Evolutionary conservation across 1,140 invertebrate species (phyloP), one percentile per base, ranked within the genome.

Genomic region (Drosophila pectinifera): DNA sequence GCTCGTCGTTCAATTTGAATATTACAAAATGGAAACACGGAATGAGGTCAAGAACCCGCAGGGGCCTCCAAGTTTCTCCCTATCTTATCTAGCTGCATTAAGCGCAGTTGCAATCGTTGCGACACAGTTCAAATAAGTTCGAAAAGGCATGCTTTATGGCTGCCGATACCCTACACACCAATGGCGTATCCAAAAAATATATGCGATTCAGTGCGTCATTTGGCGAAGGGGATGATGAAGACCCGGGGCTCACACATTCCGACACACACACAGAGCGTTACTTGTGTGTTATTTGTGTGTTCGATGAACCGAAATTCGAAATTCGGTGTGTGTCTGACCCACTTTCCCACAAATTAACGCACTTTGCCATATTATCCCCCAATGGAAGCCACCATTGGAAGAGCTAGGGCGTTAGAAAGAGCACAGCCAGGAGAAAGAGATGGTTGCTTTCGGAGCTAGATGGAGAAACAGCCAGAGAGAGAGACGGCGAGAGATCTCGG

Each of bases 221-320:
- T 80, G 26, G 16, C 22, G 10, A 56, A 34, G 38, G 53, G 56
- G 18, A 53, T 36, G 24, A 39, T 10, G 28, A 24, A 13, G 41
- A 42, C 13, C 43, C 61, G 11, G 28, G 5, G 18, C 16, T 34
- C 48, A 51, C 28, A 51, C 48, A 51, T 34, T 36, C 46, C 36
- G 41, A 16, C 53, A 53, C 55, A 68, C 67, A 28, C 28, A 61
- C 41, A 58, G 34, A 59, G 59, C 63, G 79, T 89, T 84, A 72
- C 80, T 89, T 84, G 76, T 89, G 84, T 67, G 79, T 89, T 84
- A 72, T 84, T 89, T 84, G 76, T 89, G 84, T 89, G 80, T 89
- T 90, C 85, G 84, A 89, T 89, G 84, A 89, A 89, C 84, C 84
- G 84, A 84, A 80, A 63, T 65, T 42, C 36, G 45, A 65, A 43